These are phyloP conservation scores for Perizoma affinitatum DNA, from an alignment of 2,888 invertebrate genomes.

Conservation along the genomic window DNA sequence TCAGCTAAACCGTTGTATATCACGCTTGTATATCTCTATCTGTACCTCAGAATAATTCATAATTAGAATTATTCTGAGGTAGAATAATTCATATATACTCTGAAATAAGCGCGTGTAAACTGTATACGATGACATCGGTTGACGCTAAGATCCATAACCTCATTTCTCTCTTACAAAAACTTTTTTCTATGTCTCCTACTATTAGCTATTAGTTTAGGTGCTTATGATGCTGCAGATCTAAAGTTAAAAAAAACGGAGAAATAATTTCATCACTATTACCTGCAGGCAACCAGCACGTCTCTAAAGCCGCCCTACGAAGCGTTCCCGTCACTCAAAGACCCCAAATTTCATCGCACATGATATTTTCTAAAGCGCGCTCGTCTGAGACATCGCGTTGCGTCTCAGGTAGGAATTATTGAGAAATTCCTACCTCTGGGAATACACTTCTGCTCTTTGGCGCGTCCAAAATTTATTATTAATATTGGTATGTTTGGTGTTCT, in stretches of 20 bases:
- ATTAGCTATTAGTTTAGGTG: too few species aligned
- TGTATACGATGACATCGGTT: not conserved
- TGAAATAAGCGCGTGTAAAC: not conserved
- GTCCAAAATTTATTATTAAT: conserved; percentile 39
- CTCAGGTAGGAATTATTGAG: conserved; percentile 49
- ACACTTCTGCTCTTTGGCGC: conserved; percentile 48
- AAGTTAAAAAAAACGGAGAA: not conserved
- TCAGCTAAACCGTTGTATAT: not conserved
- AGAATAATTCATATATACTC: not conserved
- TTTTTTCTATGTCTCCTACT: too few species aligned
- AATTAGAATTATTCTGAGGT: too few species aligned
- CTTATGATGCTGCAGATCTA: not conserved
- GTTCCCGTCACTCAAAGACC: conserved; percentile 57
- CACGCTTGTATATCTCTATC: not conserved
- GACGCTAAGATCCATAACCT: too few species aligned
- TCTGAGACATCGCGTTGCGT: conserved; percentile 51
- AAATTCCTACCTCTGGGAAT: conserved; percentile 53
- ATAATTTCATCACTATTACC: not conserved
- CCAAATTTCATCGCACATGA: conserved; percentile 59
- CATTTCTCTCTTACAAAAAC: too few species aligned
- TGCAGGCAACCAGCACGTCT: conserved; percentile 12
- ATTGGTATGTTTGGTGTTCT: conserved; percentile 11
- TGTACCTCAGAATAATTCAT: too few species aligned
- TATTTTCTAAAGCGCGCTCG: conserved; percentile 58
- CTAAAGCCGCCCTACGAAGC: conserved; percentile 52